Conservation (phyloP, 2,113 vertebrate genomes). For the Heloderma charlesbogerti region DNA sequence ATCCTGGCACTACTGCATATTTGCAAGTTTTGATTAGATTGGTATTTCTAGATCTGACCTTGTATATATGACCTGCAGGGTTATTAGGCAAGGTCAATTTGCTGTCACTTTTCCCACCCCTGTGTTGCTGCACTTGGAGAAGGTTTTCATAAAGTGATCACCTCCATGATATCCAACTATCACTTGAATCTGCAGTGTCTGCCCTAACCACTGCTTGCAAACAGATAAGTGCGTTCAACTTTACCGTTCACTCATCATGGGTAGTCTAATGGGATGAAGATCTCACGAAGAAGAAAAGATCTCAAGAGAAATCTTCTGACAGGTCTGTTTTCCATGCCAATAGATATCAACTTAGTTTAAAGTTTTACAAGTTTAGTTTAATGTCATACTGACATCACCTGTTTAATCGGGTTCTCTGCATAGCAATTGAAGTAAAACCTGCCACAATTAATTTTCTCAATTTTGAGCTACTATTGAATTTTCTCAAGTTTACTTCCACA, state of each 20-base stretch:
- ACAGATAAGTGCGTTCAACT: neutral
- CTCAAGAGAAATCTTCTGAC: neutral
- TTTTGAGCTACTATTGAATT: constrained; percentile 47
- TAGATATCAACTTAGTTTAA: neutral
- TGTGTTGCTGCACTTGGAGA: no score
- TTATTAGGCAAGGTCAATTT: no score
- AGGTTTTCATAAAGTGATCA: no score
- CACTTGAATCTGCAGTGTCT: no score
- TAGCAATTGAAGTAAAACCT: constrained; percentile 17
- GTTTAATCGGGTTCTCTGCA: constrained; percentile 17
- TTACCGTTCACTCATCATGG: neutral
- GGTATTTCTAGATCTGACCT: no score
- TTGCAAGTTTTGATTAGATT: no score
- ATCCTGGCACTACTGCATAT: no score
- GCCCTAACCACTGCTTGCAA: no score
- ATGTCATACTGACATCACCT: neutral
- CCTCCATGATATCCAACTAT: no score
- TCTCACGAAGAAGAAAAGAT: neutral
- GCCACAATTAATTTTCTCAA: constrained; percentile 42
- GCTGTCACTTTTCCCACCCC: no score
- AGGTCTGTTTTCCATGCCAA: neutral
- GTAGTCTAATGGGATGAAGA: neutral
- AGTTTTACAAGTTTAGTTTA: neutral
- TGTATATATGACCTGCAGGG: no score
- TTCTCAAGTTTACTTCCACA: constrained; percentile 24